These are phyloP conservation scores for Dolichoris vasculosae DNA, from an alignment of 1,140 invertebrate genomes.

Conservation along the genomic window DNA sequence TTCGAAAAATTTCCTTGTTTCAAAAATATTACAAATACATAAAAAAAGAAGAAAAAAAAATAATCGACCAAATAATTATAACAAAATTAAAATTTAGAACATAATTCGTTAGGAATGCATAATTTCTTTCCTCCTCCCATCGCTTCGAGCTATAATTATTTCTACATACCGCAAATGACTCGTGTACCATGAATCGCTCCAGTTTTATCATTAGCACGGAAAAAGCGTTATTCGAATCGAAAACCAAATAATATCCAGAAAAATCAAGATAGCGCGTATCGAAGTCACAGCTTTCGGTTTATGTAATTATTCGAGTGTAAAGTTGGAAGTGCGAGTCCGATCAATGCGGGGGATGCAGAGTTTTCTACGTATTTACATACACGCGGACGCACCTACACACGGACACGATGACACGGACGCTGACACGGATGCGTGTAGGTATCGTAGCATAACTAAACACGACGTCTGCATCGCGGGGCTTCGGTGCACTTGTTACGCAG, in stretches of 20 bases:
- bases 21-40: too few relatives aligned
- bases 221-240: background rate
- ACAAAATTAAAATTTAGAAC: too few relatives aligned
- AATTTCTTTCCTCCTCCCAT: too few relatives aligned
- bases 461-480: background rate
- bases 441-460: background rate
- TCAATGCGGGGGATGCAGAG: background rate
- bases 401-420: background rate
- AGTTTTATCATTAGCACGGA: background rate
- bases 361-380: background rate
- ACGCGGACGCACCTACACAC: background rate
- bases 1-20: too few relatives aligned
- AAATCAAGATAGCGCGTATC: background rate
- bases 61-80: too few relatives aligned
- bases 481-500: slow-evolving; percentile 3
- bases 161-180: too few relatives aligned
- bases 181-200: background rate
- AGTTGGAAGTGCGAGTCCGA: background rate
- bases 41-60: too few relatives aligned
- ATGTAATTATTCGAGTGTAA: slow-evolving; percentile 32
- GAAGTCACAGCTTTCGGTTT: background rate
- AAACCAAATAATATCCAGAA: background rate
- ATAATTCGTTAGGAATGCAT: too few relatives aligned
- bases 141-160: too few relatives aligned
- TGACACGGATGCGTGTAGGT: background rate